Base-by-base conservation (phyloP, 2,113 vertebrate genomes). In the Rhinogobius similis region DNA sequence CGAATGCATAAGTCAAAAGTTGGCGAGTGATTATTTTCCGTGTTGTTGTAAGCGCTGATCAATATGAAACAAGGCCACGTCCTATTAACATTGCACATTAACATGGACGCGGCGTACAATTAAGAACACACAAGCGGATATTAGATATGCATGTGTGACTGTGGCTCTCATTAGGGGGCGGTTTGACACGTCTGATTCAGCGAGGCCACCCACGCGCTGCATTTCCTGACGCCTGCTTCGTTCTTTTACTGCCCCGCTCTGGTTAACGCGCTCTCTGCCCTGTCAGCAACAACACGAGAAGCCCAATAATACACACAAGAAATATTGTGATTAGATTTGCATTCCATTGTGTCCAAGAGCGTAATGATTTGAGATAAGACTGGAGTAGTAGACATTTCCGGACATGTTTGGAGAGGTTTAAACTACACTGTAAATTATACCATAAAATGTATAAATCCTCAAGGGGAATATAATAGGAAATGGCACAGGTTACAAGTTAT, bases 211-310 rank as follows among this genome's bases (percentile, higher is more conserved):
- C 75, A 75, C 59, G 39, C 73, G 32, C 20, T 69, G 58, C 27
- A 38, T 41, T 65, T 63, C 78, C 75, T 70, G 67, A 74, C 71
- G 75, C 67, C 26, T 62, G 67, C 27, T 68, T 43, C 36, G 75
- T 77, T 78, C 78, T 64, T 63, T 70, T 61, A 55, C 64, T 76
- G 66, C 65, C 48, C 76, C 68, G 64, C 56, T 44, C 82, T 88
- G 87, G 89, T 85, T 79, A 84, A 78, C 64, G 83, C 75, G 72
- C 68, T 82, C 71, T 75, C 70, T 73, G 70, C 75, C 38, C 68
- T 81, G 88, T 89, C 84, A 86, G 76, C 83, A 76, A 61, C 69
- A 73, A 77, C 62, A 48, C 14, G 44, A 79, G 81, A 83, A 64
- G 81, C 29, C 29, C 32, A 36, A 36, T 36, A 88, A 85, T n/a